Evolutionary conservation across 2,888 invertebrate genomes (phyloP).

Genomic region (Tinea semifulvella): DNA sequence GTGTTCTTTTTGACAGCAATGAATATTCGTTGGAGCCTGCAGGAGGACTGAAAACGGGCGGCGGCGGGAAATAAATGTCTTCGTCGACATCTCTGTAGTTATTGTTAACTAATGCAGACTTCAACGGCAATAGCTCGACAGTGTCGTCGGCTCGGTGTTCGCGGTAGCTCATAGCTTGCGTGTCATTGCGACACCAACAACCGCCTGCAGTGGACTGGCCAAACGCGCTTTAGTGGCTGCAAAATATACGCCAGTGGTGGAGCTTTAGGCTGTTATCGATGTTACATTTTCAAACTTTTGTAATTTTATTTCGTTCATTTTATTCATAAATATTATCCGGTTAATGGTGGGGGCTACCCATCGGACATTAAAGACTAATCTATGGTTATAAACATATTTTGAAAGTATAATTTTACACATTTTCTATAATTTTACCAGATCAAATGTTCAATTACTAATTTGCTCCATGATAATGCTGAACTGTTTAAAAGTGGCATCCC

Average conservation of each 20-base stretch:
- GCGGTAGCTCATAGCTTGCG: slow-evolving; percentile 19
- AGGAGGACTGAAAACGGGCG: slow-evolving; percentile 37
- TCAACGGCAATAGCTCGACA: slow-evolving; percentile 53
- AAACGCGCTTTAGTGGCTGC: neutral
- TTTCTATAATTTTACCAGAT: too few species aligned
- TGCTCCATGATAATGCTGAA: too few species aligned
- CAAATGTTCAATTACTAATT: too few species aligned
- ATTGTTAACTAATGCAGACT: slow-evolving; percentile 50
- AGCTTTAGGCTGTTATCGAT: neutral
- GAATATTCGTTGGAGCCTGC: slow-evolving; percentile 55
- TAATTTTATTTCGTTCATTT: too few species aligned
- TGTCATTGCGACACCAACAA: slow-evolving; percentile 33
- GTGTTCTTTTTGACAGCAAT: slow-evolving; percentile 56
- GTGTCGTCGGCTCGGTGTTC: slow-evolving; percentile 36
- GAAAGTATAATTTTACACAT: too few species aligned
- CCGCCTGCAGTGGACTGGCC: slow-evolving; percentile 1
- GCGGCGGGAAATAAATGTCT: slow-evolving; percentile 45
- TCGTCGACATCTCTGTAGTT: slow-evolving; percentile 46
- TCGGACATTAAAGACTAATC: too few species aligned
- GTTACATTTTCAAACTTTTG: too few species aligned
- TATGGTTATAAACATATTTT: too few species aligned
- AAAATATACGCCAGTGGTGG: neutral
- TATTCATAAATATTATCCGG: too few species aligned
- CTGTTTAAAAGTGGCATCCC: too few species aligned
- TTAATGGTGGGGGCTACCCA: too few species aligned